Evolutionary conservation across 2,113 vertebrate species (phyloP).

Genomic region (Benitochromis conjunctus): DNA sequence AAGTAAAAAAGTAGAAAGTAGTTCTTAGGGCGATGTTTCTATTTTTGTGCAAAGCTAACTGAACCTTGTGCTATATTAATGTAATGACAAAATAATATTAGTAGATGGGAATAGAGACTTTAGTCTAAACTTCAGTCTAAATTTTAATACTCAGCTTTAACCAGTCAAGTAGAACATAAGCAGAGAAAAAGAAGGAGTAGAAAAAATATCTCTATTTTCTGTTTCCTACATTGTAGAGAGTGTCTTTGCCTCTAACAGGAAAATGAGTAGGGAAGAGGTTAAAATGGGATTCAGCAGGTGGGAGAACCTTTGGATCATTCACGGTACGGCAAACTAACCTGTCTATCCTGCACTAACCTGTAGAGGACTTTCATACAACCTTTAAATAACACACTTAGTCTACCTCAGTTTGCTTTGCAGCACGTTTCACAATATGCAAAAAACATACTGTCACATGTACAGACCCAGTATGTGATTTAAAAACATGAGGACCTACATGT

Average conservation of each 20-base stretch:
- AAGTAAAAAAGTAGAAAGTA: neutral
- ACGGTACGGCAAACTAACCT: neutral
- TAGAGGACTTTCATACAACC: neutral
- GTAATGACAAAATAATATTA: too few species aligned
- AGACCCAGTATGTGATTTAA: fast-evolving
- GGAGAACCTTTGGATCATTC: neutral
- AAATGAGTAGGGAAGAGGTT: neutral
- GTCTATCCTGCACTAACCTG: neutral
- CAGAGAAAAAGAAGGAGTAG: neutral
- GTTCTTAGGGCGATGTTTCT: too few species aligned
- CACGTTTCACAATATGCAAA: fast-evolving
- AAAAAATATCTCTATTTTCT: neutral
- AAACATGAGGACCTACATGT: neutral
- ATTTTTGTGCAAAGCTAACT: too few species aligned
- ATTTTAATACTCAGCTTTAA: too few species aligned
- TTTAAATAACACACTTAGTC: neutral
- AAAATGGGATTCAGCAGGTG: neutral
- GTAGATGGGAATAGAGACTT: too few species aligned
- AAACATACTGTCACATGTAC: neutral
- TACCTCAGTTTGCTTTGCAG: neutral
- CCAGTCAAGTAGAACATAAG: neutral
- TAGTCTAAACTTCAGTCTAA: too few species aligned
- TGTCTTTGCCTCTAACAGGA: neutral
- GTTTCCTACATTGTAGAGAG: neutral
- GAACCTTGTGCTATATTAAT: too few species aligned